Evolutionary conservation across 2,113 vertebrate species (phyloP).

Genomic region (rabbit (Oryctolagus cuniculus)): mOryCun1.1 NC_091437.1:54981001-54981500

Average conservation of each 20-base stretch:
- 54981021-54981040: neutral
- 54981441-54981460: conserved; percentile 65
- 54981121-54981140: neutral
- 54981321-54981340: neutral
- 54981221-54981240: neutral
- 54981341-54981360: neutral
- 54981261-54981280: conserved; percentile 10
- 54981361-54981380: neutral
- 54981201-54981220: neutral
- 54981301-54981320: neutral
- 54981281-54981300: neutral
- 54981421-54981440: conserved; percentile 31
- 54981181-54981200: neutral
- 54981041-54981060: neutral
- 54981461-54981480: conserved; percentile 57
- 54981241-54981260: neutral
- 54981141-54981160: neutral
- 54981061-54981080: neutral
- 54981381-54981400: neutral
- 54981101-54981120: neutral
- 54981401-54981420: neutral
- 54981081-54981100: too few relatives aligned
- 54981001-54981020: neutral
- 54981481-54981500: conserved; percentile 69
- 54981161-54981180: neutral